Conservation (phyloP, 2,797 vertebrate species). For the Eospalax fontanierii region DNA sequence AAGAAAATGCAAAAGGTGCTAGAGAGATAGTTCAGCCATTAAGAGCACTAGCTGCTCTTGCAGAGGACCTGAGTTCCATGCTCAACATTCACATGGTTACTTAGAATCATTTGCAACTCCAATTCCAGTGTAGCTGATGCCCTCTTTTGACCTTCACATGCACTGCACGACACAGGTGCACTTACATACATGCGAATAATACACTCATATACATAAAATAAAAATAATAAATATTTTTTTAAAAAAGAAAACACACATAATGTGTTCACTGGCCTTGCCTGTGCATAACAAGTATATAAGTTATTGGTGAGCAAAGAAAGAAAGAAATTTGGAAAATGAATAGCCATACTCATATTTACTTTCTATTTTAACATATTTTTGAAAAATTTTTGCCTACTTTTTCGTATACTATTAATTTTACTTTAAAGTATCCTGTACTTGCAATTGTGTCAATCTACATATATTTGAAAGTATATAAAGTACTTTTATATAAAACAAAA, state of each 20-base stretch:
- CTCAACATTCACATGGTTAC: too few relatives aligned
- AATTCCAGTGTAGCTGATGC: too few relatives aligned
- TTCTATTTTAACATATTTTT: background rate
- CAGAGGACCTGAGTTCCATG: too few relatives aligned
- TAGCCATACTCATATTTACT: background rate
- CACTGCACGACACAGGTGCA: too few relatives aligned
- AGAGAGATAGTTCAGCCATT: too few relatives aligned
- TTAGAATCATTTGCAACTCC: too few relatives aligned
- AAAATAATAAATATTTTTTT: too few relatives aligned
- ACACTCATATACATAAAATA: too few relatives aligned
- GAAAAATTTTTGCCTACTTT: background rate
- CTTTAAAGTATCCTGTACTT: background rate
- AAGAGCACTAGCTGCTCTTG: too few relatives aligned
- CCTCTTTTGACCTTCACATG: too few relatives aligned
- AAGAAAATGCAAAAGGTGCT: background rate
- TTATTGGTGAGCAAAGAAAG: background rate
- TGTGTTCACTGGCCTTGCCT: background rate
- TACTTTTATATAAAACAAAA: background rate
- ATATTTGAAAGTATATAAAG: background rate
- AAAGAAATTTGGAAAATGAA: background rate
- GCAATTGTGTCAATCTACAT: background rate
- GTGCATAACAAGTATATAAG: background rate
- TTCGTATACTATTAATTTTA: conserved; percentile 26
- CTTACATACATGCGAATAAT: too few relatives aligned
- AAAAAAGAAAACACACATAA: background rate